Evolutionary conservation across 2,113 vertebrate genomes (phyloP), one percentile per base, ranked within the genome.

Genomic region (Salvelinus alpinus): DNA sequence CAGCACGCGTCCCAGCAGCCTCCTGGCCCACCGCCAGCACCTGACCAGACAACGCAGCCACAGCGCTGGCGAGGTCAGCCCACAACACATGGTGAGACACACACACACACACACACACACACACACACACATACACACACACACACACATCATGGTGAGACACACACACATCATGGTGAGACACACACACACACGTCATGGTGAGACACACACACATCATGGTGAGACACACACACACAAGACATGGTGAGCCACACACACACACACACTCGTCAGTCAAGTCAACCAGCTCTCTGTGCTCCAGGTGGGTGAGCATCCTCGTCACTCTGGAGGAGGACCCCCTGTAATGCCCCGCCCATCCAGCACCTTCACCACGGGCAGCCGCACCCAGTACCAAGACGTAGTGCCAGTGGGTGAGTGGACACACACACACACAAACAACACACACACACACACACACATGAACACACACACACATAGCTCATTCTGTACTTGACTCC

Each of bases 341-440:
- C 94, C 96, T 0, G 95, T 97, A 78, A 80, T 96, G 65, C 96
- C 97, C 1, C 91, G 97, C 29, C 96, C 97, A 0, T 96, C 96
- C 2, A 98, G 94, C 80, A 97, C 96, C 0, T 97, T 98, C 80
- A 95, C 92, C 25, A 95, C 96, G 4, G 91, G 94, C 86, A 94
- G 84, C 87, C 93, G 97, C 90, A 93, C 92, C 69, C 96, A 96
- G 86, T 94, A 94, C 88, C 96, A 95, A 86, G 97, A 99, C n/a
- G 82, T 95, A 80, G 95, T 98, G 84, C 97, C 97, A 82, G 95
- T 98, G 78, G 96, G 97, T 99, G 94, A 2, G 97, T 94, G 22
- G 71, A 1, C 12, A 34, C 16, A 22, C 20, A 34, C 16, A 16
- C 20, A 47, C 69, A 71, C 69, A 67, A 5, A 31, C 31, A 4